Base-by-base conservation (phyloP, 64 coral and sea anemone species). In the Cladopsammia gracilis region DNA sequence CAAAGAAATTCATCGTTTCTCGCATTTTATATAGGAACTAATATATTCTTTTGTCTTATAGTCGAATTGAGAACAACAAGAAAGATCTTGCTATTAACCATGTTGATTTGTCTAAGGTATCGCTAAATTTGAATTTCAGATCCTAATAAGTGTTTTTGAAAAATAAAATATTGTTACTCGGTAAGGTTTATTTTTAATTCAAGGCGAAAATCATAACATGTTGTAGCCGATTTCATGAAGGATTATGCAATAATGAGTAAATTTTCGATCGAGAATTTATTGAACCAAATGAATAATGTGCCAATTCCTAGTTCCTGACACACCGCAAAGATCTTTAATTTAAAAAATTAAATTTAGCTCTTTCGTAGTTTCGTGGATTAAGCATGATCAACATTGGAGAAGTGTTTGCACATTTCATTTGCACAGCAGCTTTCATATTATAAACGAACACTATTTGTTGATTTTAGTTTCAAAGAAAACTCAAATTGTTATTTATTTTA, bases 401-500 rank as follows among this genome's bases (percentile, higher is more conserved):
- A 84, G 34, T 84, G 62, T 84, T 68, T 84, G 62, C 80, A 14
- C n/a, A 23, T 47, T 65, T 84, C 45, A 84, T 84, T 84, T 67
- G 22, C 44, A 84, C 80, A 84, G 80, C 60, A 84, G 60, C 60
- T 67, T 67, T 67, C 80, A 67, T 67, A 68, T 84, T 59, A 88
- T 75, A 75, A 49, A 58, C 9, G 56, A 24, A 74, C 89, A 46
- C 58, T 43, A 42, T 22, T 86, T 87, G 74, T 87, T 86, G 82
- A 77, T 86, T 93, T 82, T 53, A 72, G 58, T 73, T 78, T 93
- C 73, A 86, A 78, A 93, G 84, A 76, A 92, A 75, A 86, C 81
- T 61, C 73, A 93, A 93, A 93, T 87, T 78, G 75, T n/a, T 85
- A 77, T 93, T 87, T 87, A 60, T 93, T 93, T 83, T 84, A 7